phyloP scores from a whole-genome alignment of 2,888 invertebrate species.

The Julus scanicus region DNA sequence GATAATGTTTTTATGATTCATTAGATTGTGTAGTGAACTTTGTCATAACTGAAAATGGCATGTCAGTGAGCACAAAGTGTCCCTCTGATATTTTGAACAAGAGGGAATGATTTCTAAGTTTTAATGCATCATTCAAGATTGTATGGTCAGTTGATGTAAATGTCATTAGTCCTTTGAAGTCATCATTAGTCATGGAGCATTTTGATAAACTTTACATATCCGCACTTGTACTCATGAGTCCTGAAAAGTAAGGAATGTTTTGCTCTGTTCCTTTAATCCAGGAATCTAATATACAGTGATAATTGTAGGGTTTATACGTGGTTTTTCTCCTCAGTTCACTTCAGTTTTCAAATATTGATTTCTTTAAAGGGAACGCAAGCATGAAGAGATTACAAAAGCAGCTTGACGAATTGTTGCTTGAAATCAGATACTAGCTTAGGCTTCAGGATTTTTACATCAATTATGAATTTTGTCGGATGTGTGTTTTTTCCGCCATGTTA shows the following conservation, averaged over 20 bases:
- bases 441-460: not conserved
- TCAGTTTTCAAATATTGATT: constrained; percentile 17
- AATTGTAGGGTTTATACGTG: constrained; percentile 11
- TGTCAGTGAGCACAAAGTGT: too few species aligned
- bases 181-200: too few species aligned
- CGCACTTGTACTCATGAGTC: not conserved
- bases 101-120: too few species aligned
- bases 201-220: too few species aligned
- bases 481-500: not conserved
- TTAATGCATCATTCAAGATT: too few species aligned
- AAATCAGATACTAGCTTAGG: not conserved
- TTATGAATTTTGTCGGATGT: not conserved
- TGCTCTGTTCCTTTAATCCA: not conserved
- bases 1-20: too few species aligned
- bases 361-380: not conserved
- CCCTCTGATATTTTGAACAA: too few species aligned
- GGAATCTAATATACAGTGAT: not conserved
- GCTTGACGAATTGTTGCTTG: not conserved
- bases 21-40: too few species aligned
- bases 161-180: too few species aligned
- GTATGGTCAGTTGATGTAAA: too few species aligned
- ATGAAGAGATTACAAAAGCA: not conserved
- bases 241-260: not conserved
- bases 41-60: too few species aligned
- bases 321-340: not conserved